These are phyloP conservation scores for Malaclemys terrapin DNA, from an alignment of 2,113 vertebrate genomes.

Conservation along the genomic window DNA sequence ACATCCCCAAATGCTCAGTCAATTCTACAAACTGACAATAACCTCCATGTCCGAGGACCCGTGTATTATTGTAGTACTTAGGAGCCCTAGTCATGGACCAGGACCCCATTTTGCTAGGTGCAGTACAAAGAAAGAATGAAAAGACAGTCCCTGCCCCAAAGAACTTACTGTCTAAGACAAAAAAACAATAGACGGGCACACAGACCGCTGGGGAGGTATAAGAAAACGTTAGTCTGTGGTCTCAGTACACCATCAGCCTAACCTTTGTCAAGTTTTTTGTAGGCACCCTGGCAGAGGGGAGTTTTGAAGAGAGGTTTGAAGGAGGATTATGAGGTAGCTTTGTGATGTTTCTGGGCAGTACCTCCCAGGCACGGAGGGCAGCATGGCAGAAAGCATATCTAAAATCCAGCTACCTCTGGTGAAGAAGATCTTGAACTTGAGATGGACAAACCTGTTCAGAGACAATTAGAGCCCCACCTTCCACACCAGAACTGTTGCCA, in stretches of 20 bases:
- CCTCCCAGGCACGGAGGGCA: neutral
- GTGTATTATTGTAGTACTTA: neutral
- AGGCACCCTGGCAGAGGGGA: neutral
- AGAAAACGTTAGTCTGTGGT: neutral
- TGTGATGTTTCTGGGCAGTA: neutral
- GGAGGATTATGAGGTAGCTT: neutral
- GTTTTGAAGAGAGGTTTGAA: neutral
- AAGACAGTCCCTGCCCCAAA: neutral
- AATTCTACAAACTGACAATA: neutral
- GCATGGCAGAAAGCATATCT: neutral
- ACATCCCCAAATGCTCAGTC: neutral
- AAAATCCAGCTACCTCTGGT: neutral
- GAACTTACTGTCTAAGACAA: neutral
- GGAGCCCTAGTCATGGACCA: neutral
- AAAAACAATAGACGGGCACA: neutral
- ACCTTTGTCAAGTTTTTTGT: neutral
- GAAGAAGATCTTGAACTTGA: neutral
- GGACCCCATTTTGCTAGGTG: neutral
- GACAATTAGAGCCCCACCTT: neutral
- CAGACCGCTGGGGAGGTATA: neutral
- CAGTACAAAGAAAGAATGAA: neutral
- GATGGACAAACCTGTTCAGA: neutral
- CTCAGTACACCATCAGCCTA: neutral
- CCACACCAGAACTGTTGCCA: neutral
- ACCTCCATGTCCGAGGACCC: neutral